Evolutionary conservation across 2,888 invertebrate species (phyloP), one percentile per base, ranked within the genome.

Genomic region (Actias luna): DNA sequence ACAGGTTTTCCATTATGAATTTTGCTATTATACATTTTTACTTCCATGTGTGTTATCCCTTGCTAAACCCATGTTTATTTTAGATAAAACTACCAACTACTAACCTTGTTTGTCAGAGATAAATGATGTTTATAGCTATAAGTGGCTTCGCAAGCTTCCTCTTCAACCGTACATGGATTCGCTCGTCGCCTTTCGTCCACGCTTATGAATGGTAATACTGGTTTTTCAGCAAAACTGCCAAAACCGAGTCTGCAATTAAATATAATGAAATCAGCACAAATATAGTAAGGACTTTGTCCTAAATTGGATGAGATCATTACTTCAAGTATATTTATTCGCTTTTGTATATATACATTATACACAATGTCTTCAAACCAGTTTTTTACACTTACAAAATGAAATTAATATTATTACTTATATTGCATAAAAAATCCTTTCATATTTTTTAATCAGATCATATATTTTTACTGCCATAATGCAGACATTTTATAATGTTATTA

Each of bases 41-140:
- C 31, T 35, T 31, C 58, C 39, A 14, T 62, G 42, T 12, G 29
- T 35, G 33, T 27, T 52, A n/a, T 31, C n/a, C 16, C 39, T 57
- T 55, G 39, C 16, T 50, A 35, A 50, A 52, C 63, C 50, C 22
- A n/a, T 18, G 59, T 31, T 31, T 59, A 59, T 12, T 50, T 25
- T 12, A 50, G 46, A 25, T 50, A 50, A 8, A 22, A 25, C 25
- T 39, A 33, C 27, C 63, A 62, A 25, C n/a, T 25, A 69, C 63
- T 58, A 46, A 95, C 94, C 83, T 96, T 87, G 36, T 93, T 90
- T 1, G 96, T 96, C 2, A 98, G 92, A 60, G 93, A 90, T 69
- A 97, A 86, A 65, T 95, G 95, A 82, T 98, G 97, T 64, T 94
- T 94, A 82, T 96, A 98, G 60, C 96, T 95, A 82, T 98, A 98